These are phyloP conservation scores for Vicugna pacos DNA, from an alignment of 2,113 vertebrate genomes.

Conservation along the genomic window DNA sequence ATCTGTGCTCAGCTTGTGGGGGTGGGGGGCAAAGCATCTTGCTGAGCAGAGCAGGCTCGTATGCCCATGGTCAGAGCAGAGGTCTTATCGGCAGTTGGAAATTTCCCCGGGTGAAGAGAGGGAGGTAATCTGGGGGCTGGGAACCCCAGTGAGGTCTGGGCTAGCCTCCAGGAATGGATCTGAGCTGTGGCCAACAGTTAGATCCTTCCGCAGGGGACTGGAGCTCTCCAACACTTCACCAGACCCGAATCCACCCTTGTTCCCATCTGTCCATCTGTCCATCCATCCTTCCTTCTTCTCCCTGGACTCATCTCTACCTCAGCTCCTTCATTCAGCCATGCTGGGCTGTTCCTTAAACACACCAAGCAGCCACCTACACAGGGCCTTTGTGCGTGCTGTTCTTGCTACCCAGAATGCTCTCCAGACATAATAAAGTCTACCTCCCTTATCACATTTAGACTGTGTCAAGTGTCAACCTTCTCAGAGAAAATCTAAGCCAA, in stretches of 20 bases:
- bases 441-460: background rate
- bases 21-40: background rate
- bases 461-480: background rate
- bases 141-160: background rate
- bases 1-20: background rate
- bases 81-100: rapidly evolving
- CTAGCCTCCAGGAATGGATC: background rate
- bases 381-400: background rate
- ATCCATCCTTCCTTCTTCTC: background rate
- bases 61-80: background rate
- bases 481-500: background rate
- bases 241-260: background rate
- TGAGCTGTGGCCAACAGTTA: background rate
- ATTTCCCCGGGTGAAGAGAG: background rate
- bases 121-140: background rate
- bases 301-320: background rate
- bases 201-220: background rate
- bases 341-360: background rate
- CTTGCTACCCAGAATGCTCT: background rate
- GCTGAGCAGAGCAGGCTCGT: background rate
- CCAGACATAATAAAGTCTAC: background rate
- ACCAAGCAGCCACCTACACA: background rate
- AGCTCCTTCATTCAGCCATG: background rate
- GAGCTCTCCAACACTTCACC: background rate
- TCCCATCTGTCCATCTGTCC: background rate